These are phyloP conservation scores for Theropithecus gelada DNA, from an alignment of 2,113 vertebrate genomes.

Conservation along the genomic window DNA sequence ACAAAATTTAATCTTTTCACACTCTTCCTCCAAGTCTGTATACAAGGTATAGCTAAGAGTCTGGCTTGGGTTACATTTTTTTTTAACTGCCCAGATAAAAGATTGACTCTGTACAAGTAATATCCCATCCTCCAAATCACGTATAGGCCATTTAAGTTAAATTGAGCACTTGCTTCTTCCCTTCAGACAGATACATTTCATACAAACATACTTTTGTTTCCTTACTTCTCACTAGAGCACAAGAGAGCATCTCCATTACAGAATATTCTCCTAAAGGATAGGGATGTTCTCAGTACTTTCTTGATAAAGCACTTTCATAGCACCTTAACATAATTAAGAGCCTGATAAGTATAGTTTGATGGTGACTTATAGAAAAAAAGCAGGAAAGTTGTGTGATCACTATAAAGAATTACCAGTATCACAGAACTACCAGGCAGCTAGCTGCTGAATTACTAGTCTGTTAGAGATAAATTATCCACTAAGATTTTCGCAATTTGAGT, in stretches of 20 bases:
- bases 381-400: neutral
- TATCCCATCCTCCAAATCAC: slow-evolving; percentile 5
- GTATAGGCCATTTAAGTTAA: neutral
- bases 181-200: neutral
- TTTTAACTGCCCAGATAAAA: neutral
- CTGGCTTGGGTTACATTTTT: neutral
- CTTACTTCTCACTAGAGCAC: neutral
- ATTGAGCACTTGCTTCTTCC: neutral
- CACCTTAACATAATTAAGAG: neutral
- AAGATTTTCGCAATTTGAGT: neutral
- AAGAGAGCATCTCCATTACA: neutral
- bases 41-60: neutral
- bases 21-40: neutral
- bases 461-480: neutral
- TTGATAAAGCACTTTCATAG: slow-evolving; percentile 6
- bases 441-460: neutral
- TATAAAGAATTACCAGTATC: neutral
- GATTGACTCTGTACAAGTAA: neutral
- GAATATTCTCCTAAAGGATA: neutral
- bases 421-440: neutral
- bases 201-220: neutral
- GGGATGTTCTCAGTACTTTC: neutral
- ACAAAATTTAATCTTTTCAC: neutral
- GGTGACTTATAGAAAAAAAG: neutral
- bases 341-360: neutral